These are phyloP conservation scores for Pedicia rivosa DNA, from an alignment of 2,888 invertebrate species.

Conservation along the genomic window DNA sequence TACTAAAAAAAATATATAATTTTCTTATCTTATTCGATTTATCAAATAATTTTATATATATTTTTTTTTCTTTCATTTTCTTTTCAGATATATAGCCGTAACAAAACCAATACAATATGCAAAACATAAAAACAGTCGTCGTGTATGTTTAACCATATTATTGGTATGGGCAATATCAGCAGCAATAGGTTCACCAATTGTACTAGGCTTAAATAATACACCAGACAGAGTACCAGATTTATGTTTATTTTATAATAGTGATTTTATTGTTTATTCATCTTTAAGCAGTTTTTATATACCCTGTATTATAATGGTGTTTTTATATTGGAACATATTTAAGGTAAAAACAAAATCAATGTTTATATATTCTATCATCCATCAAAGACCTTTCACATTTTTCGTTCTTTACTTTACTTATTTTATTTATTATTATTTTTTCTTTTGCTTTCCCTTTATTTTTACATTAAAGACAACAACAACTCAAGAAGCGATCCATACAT, in stretches of 20 bases:
- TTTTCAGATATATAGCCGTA: conserved; percentile 90
- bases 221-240: conserved; percentile 66
- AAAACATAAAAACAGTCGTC: conserved; percentile 89
- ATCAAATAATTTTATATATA: not conserved
- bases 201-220: conserved; percentile 88
- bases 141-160: conserved; percentile 88
- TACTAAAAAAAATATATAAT: not conserved
- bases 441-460: conserved; percentile 5
- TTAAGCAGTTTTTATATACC: conserved; percentile 98
- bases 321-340: conserved; percentile 95
- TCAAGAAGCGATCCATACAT: too few species aligned
- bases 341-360: conserved; percentile 36
- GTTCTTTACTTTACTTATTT: conserved; percentile 3
- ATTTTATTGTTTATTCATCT: conserved; percentile 96
- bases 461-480: too few species aligned
- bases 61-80: conserved; percentile 11
- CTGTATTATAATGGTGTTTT: conserved; percentile 93
- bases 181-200: conserved; percentile 91
- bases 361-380: not conserved
- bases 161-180: conserved; percentile 92
- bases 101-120: conserved; percentile 98
- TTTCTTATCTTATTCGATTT: too few species aligned
- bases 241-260: conserved; percentile 94
- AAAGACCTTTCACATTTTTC: not conserved
- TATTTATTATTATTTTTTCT: not conserved